phyloP scores from a whole-genome alignment of 2,797 vertebrate species.

The Lerista edwardsae region DNA sequence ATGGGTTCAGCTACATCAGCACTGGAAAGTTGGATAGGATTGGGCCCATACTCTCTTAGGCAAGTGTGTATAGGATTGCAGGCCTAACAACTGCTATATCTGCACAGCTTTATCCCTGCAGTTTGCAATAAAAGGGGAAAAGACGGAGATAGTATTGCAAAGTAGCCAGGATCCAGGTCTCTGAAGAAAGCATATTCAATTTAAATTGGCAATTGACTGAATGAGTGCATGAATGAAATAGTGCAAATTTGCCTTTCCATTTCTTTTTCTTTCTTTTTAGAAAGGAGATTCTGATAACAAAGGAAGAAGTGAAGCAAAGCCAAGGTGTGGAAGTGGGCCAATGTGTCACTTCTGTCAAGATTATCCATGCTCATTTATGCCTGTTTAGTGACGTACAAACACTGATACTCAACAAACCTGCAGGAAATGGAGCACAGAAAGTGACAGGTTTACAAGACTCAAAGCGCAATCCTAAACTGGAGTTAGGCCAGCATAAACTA shows the following conservation, averaged over 20 bases:
- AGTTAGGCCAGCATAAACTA: no score
- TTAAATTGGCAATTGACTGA: not conserved
- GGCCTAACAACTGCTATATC: not conserved
- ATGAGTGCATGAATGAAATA: not conserved
- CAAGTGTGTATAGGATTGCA: not conserved
- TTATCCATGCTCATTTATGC: not conserved
- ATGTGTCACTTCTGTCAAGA: not conserved
- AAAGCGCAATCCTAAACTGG: no score
- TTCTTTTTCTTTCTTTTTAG: no score
- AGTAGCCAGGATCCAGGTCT: not conserved
- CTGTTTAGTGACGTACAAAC: not conserved
- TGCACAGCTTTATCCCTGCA: no score
- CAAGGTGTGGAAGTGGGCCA: not conserved
- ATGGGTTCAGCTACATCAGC: no score
- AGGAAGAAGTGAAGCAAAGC: not conserved
- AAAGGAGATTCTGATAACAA: not conserved
- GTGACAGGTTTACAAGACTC: not conserved
- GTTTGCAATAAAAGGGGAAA: no score
- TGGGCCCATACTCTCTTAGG: no score
- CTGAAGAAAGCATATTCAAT: not conserved
- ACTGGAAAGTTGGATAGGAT: no score
- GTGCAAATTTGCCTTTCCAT: not conserved
- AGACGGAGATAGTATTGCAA: not conserved
- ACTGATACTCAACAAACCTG: not conserved
- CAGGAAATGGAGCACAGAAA: not conserved